phyloP scores from a whole-genome alignment of 2,113 vertebrate species.

The Chloebia gouldiae region DNA sequence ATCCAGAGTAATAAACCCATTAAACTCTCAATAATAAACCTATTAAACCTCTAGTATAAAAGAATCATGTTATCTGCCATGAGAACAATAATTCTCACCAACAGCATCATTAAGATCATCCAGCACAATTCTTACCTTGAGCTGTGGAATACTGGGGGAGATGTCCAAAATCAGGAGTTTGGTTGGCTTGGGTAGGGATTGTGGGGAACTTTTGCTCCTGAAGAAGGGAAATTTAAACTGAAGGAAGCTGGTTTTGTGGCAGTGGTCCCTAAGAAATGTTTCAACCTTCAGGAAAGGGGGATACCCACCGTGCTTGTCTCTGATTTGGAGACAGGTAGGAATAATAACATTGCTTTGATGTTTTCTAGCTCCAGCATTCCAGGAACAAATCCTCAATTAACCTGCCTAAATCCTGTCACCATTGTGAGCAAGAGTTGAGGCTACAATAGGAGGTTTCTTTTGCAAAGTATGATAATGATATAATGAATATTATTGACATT shows the following conservation, averaged over 20 bases:
- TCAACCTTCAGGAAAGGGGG: neutral
- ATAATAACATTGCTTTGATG: neutral
- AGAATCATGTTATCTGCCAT: neutral
- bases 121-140: neutral
- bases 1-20: neutral
- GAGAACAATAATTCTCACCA: neutral
- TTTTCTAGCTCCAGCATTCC: neutral
- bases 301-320: neutral
- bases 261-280: neutral
- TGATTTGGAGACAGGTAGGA: neutral
- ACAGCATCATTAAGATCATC: neutral
- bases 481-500: slow-evolving; percentile 26
- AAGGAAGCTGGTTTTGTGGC: neutral
- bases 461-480: neutral
- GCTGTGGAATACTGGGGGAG: neutral
- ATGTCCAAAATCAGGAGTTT: neutral
- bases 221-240: neutral
- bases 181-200: neutral
- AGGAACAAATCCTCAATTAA: neutral
- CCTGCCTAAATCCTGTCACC: neutral
- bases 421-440: neutral
- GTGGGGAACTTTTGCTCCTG: neutral
- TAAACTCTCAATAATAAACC: neutral
- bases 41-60: neutral
- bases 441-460: neutral